Conservation (phyloP, 2,888 invertebrate species). For the Amphimallon solstitiale region DNA sequence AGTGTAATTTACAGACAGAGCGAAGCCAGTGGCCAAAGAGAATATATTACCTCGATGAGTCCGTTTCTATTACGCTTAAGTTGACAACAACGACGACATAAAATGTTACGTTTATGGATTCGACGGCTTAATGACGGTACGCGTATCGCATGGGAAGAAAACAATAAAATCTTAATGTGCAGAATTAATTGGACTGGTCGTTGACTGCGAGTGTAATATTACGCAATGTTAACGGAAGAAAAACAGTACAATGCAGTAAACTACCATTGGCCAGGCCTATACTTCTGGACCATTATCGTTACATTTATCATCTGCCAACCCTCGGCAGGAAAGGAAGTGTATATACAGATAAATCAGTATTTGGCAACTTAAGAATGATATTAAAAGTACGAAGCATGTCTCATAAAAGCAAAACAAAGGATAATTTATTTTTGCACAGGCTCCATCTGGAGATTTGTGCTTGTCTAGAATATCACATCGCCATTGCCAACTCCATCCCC, state of each 20-base stretch:
- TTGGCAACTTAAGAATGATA: too few relatives aligned
- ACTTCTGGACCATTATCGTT: not conserved
- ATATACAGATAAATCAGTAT: too few relatives aligned
- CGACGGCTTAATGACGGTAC: constrained; percentile 16
- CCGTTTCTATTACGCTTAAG: constrained; percentile 24
- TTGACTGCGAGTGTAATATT: constrained; percentile 11
- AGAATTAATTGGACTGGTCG: constrained; percentile 24
- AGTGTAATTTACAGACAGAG: constrained; percentile 1
- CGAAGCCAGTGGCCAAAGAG: not conserved
- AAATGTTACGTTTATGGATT: constrained; percentile 28
- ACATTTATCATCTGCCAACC: too few relatives aligned
- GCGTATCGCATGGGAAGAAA: constrained; percentile 8
- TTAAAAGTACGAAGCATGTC: too few relatives aligned
- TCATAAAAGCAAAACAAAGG: too few relatives aligned
- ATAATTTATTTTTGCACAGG: too few relatives aligned
- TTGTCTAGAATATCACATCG: too few relatives aligned
- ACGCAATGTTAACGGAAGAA: constrained; percentile 11
- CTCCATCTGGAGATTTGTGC: too few relatives aligned
- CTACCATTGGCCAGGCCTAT: too few relatives aligned
- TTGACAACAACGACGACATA: constrained; percentile 26
- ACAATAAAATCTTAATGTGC: constrained; percentile 23
- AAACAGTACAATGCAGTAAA: not conserved
- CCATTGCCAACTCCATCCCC: too few relatives aligned
- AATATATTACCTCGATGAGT: constrained; percentile 19
- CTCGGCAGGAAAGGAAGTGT: too few relatives aligned